phyloP scores from a whole-genome alignment of 2,888 invertebrate genomes.

The Heliconius hortense region DNA sequence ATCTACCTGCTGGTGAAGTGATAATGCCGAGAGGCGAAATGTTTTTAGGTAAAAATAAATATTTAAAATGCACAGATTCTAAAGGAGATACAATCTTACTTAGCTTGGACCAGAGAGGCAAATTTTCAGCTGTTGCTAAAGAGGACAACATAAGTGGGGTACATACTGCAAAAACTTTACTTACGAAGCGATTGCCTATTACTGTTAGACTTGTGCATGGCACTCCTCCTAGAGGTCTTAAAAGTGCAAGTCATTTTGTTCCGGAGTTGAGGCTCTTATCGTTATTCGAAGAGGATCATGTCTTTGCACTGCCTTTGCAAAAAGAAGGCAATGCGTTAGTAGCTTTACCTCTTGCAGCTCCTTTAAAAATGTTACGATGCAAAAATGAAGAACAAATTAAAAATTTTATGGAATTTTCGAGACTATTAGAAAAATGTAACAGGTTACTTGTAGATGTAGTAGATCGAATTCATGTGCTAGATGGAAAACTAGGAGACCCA shows the following conservation, averaged over 20 bases:
- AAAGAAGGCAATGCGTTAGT: conserved; percentile 90
- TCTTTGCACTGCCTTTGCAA: conserved; percentile 91
- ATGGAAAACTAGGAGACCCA: conserved; percentile 89
- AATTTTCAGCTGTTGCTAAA: conserved; percentile 95
- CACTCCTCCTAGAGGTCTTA: conserved; percentile 91
- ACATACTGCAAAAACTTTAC: conserved; percentile 93
- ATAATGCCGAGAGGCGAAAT: conserved; percentile 90
- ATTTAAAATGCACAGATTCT: conserved; percentile 92
- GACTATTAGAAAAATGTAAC: conserved; percentile 89
- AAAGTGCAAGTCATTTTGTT: conserved; percentile 90
- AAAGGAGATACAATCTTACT: conserved; percentile 92
- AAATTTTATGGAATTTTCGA: conserved; percentile 87
- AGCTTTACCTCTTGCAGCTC: conserved; percentile 92
- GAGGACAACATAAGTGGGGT: conserved; percentile 97
- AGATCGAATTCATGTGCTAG: conserved; percentile 90
- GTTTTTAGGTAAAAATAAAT: conserved; percentile 86
- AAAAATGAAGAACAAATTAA: conserved; percentile 91
- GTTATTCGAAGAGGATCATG: conserved; percentile 92
- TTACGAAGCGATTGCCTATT: conserved; percentile 94
- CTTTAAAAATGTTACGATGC: conserved; percentile 91
- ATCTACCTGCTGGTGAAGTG: conserved; percentile 91
- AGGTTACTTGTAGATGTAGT: conserved; percentile 88
- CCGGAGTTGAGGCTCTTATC: conserved; percentile 92
- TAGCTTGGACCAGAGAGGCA: conserved; percentile 92
- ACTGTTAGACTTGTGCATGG: conserved; percentile 96